These are phyloP conservation scores for Antennarius maculatus DNA, from an alignment of 2,797 vertebrate species.

Conservation along the genomic window DNA sequence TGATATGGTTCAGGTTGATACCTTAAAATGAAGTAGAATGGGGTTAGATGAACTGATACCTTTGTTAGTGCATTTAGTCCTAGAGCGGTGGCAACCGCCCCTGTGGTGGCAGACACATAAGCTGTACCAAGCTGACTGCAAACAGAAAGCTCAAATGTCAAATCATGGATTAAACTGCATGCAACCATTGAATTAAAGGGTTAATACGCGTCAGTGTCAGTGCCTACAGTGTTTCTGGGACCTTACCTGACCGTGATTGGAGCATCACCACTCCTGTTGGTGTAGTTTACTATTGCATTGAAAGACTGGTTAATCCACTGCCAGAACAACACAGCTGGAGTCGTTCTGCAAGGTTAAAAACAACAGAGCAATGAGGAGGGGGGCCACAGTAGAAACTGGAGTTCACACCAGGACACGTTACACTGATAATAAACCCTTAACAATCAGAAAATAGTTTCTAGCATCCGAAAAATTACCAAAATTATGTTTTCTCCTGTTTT, in stretches of 20 bases:
- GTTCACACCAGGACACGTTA: too few relatives aligned
- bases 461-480: too few relatives aligned
- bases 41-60: slow-evolving; percentile 82
- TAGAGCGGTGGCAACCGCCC: slow-evolving; percentile 94
- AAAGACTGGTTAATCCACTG: slow-evolving; percentile 99
- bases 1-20: slow-evolving; percentile 18
- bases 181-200: slow-evolving; percentile 40
- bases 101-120: slow-evolving; percentile 96
- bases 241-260: slow-evolving; percentile 91
- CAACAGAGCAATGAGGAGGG: not conserved
- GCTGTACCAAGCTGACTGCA: slow-evolving; percentile 95
- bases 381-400: not conserved
- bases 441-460: too few relatives aligned
- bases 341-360: slow-evolving; percentile 82
- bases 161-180: slow-evolving; percentile 9
- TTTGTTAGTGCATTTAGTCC: slow-evolving; percentile 96
- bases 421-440: too few relatives aligned
- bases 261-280: slow-evolving; percentile 96
- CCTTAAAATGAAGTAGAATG: slow-evolving; percentile 50
- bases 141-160: slow-evolving; percentile 69
- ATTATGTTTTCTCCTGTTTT: too few relatives aligned
- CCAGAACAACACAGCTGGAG: slow-evolving; percentile 95
- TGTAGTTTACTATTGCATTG: slow-evolving; percentile 98
- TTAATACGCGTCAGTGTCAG: slow-evolving; percentile 17
- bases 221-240: not conserved